Evolutionary conservation across 1,140 invertebrate species (phyloP).

Genomic region (Xylocopa sonorina): DNA sequence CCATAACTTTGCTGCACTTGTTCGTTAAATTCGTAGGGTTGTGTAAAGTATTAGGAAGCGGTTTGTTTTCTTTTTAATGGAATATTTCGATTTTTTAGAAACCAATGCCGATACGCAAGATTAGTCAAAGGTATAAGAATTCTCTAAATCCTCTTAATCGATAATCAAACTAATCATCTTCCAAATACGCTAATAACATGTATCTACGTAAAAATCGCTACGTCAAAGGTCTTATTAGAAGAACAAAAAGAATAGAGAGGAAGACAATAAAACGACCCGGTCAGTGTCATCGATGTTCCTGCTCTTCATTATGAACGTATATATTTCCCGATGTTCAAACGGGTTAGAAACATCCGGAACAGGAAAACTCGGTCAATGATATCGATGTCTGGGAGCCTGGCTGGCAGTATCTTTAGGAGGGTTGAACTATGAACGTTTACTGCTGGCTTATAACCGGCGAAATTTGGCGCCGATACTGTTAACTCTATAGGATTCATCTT

Average conservation of each 20-base stretch:
- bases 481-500: too few relatives aligned
- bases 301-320: background rate
- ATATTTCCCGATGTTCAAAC: background rate
- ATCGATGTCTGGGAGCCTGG: slow-evolving; percentile 33
- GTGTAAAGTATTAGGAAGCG: too few relatives aligned
- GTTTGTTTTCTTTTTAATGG: too few relatives aligned
- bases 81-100: too few relatives aligned
- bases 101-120: too few relatives aligned
- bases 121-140: too few relatives aligned
- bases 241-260: background rate
- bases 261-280: background rate
- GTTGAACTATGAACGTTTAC: background rate
- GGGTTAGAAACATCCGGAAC: slow-evolving; percentile 13
- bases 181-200: background rate
- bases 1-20: too few relatives aligned
- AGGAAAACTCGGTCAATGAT: slow-evolving; percentile 31
- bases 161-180: too few relatives aligned
- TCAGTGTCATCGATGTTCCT: slow-evolving; percentile 5
- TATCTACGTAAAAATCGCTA: background rate
- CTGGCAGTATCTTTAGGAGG: background rate
- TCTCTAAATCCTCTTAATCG: too few relatives aligned
- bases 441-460: background rate
- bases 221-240: background rate
- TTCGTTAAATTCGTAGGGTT: too few relatives aligned
- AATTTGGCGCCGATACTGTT: background rate